phyloP scores from a whole-genome alignment of 2,888 invertebrate species.

The Diarsia brunnea region DNA sequence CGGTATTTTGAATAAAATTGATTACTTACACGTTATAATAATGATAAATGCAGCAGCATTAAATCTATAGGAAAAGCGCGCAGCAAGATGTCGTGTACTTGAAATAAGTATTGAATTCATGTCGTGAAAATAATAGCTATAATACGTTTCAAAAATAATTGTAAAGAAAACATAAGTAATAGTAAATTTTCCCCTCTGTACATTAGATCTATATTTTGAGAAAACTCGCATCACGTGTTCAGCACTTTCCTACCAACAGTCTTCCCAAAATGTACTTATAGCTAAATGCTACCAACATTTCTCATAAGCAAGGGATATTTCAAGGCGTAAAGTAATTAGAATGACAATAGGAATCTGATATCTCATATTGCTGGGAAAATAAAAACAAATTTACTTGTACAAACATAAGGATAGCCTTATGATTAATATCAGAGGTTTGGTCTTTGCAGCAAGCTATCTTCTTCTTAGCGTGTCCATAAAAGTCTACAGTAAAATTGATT shows the following conservation, averaged over 20 bases:
- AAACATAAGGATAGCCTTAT: too few species aligned
- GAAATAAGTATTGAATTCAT: background rate
- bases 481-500: background rate
- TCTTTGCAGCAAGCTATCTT: background rate
- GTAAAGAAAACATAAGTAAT: background rate
- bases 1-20: conserved; percentile 56
- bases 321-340: background rate
- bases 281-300: background rate
- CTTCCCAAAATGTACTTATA: background rate
- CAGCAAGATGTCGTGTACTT: background rate
- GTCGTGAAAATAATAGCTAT: background rate
- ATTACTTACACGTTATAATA: conserved; percentile 53
- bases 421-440: background rate
- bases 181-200: background rate
- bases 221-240: background rate
- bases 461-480: background rate
- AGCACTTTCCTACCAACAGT: background rate
- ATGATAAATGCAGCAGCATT: conserved; percentile 47
- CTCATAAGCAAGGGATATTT: background rate
- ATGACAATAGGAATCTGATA: background rate
- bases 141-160: background rate
- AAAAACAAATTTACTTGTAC: background rate
- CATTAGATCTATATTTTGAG: background rate
- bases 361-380: too few species aligned
- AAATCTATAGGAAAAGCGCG: conserved; percentile 22